A percentile compares a stretch with the other conserved stretches of the same genome.
Conservation (phyloP, 2,113 vertebrate genomes). For the Guaruba guarouba region DNA sequence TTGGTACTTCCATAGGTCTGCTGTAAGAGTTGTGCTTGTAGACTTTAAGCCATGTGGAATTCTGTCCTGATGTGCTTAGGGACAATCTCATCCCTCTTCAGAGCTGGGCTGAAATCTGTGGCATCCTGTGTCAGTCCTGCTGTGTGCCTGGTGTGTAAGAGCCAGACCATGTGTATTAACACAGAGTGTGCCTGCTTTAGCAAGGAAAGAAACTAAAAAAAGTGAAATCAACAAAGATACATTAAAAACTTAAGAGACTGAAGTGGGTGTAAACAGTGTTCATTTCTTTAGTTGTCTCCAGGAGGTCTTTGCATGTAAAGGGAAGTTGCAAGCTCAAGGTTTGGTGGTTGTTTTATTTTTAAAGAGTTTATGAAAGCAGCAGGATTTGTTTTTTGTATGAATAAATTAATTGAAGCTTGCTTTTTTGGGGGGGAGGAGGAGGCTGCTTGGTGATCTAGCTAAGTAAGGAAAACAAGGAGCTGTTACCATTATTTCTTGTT, state of each 20-base stretch:
- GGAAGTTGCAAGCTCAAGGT: background rate
- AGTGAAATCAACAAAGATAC: background rate
- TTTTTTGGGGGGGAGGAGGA: background rate
- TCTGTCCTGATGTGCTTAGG: background rate
- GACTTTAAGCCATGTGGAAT: background rate
- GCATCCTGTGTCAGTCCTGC: background rate
- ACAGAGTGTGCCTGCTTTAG: background rate
- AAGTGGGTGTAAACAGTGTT: background rate
- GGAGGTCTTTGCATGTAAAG: background rate
- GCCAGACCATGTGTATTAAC: background rate
- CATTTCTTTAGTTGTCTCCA: background rate
- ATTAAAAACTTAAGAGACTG: background rate
- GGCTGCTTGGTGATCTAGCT: background rate
- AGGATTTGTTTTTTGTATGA: background rate
- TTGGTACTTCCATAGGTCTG: background rate
- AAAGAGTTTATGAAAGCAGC: background rate
- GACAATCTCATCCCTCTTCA: background rate
- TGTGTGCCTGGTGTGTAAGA: background rate
- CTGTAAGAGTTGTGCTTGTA: background rate
- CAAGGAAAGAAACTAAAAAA: background rate
- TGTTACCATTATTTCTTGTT: background rate
- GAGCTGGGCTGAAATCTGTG: background rate
- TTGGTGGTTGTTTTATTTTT: background rate
- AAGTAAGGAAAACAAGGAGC: background rate
- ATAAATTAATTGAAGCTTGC: background rate